Percentiles rank a stretch among this genome's conserved stretches.
Conservation (phyloP, 92 coral and sea anemone species). For the Porites evermanni region DNA sequence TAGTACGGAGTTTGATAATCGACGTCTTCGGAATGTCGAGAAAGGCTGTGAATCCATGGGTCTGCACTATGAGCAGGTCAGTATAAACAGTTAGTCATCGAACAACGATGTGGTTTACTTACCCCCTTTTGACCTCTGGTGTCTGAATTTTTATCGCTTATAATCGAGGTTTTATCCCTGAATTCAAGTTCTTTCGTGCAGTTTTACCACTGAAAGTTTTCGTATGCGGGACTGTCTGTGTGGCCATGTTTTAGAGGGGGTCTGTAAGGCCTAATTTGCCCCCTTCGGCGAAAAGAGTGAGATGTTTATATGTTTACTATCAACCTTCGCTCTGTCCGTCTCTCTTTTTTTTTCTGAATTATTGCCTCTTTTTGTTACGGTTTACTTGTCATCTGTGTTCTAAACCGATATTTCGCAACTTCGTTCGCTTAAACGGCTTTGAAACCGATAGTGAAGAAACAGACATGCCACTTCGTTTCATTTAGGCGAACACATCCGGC, state of each 20-base stretch:
- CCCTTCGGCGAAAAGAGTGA: slow-evolving; percentile 15
- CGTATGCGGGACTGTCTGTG: neutral
- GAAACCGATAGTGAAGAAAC: neutral
- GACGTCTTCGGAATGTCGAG: slow-evolving; percentile 31
- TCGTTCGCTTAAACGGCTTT: neutral
- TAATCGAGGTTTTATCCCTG: neutral
- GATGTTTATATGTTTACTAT: slow-evolving; percentile 16
- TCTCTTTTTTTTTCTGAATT: neutral
- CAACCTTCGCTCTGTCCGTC: slow-evolving; percentile 4
- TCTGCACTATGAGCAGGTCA: slow-evolving; percentile 48
- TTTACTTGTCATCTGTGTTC: neutral
- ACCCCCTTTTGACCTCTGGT: neutral
- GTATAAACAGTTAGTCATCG: neutral
- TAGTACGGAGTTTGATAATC: neutral
- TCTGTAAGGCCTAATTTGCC: slow-evolving; percentile 2
- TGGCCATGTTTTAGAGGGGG: slow-evolving; percentile 19
- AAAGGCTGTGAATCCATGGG: slow-evolving; percentile 29
- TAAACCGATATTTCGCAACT: neutral
- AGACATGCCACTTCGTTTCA: neutral
- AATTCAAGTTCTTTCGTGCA: neutral
- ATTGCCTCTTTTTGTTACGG: neutral
- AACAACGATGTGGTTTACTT: neutral
- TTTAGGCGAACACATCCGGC: neutral
- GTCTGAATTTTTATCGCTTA: neutral
- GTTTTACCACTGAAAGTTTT: neutral